Base-by-base conservation (phyloP, 2,797 vertebrate genomes). In the Pteropus rufus region DNA sequence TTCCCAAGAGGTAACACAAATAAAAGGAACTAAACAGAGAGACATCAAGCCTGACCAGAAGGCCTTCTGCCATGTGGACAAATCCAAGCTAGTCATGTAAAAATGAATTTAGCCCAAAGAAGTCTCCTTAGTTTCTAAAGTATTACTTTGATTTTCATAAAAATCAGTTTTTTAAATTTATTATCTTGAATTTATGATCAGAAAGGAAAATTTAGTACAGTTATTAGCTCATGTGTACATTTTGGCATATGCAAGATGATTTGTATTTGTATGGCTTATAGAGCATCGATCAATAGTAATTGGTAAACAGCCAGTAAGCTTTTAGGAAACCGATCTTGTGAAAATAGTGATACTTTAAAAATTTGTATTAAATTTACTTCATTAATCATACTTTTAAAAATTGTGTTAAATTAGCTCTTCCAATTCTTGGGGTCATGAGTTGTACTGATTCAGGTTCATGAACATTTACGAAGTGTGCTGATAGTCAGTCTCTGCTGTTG, bases 331-430 rank as follows among this genome's bases (percentile, higher is more conserved):
- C 49, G 39, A 72, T 77, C 46, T 82, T 82, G 5, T 70, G n/a
- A 76, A 54, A 89, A 69, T 81, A 72, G 93, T 64, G 89, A 69
- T 70, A 92, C 36, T 94, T 75, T 64, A 19, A 89, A 73, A 81
- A 52, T 52, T 73, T 64, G 31, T 54, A 34, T 92, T 81, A 58
- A 84, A 65, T 95, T 85, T 92, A 65, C 75, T 89, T 70, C 86
- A 65, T 69, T 88, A 91, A 64, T 73, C 67, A 21, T 90, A 67
- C 26, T 79, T 75, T 34, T 24, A 89, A 95, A 93, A 73, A 34
- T 70, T 54, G 0, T 73, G 56, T 65, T 90, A 87, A 83, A 52
- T 90, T 90, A 77, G 52, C 19, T 11, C 52, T 88, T 92, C 64
- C 18, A 89, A 75, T 70, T 92, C 2, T 9, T 64, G 18, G 46